Evolutionary conservation across 2,888 invertebrate species (phyloP), one percentile per base, ranked within the genome.

Genomic region (Andricus curvator): DNA sequence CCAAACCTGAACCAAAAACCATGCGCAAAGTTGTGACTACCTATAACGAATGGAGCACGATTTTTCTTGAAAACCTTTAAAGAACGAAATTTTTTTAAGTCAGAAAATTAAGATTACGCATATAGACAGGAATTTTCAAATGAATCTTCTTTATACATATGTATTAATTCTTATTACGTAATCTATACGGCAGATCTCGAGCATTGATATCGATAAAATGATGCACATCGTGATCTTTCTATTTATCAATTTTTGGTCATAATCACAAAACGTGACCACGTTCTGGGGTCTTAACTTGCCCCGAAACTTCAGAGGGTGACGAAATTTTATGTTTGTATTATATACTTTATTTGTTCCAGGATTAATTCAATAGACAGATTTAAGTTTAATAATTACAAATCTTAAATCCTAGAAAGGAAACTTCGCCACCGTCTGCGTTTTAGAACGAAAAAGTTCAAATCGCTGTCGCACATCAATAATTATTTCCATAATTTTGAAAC

Each of bases 191-290:
- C 74, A 74, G 74, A 68, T 68, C 25, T 68, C 68, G 48, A 68
- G 68, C 68, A 48, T 44, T 22, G 74, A 74, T 74, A 74, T 60
- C 33, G 37, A 60, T 74, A 37, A 74, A 74, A 60, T 56, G 56
- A 56, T 56, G 56, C 56, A 74, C 74, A 37, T 33, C 20, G 51
- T 29, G 33, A 56, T 74, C 20, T 48, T 20, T 29, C 29, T 29
- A 64, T 29, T 74, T 5, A 60, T 74, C 56, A 74, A 74, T 74
- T 74, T 74, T 74, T 74, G 74, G 74, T 74, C 74, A 56, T 33
- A 56, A 60, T 60, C 74, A 74, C 74, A 37, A 51, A 60, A n/a
- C 8, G 48, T 60, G 33, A 74, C 74, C 37, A 56, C 33, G 51
- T 56, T 70, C 25, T 74, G n/a, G 9, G 17, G 17, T 3, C 11